Conservation (phyloP, 2,113 vertebrate species). For the Grus americana region DNA sequence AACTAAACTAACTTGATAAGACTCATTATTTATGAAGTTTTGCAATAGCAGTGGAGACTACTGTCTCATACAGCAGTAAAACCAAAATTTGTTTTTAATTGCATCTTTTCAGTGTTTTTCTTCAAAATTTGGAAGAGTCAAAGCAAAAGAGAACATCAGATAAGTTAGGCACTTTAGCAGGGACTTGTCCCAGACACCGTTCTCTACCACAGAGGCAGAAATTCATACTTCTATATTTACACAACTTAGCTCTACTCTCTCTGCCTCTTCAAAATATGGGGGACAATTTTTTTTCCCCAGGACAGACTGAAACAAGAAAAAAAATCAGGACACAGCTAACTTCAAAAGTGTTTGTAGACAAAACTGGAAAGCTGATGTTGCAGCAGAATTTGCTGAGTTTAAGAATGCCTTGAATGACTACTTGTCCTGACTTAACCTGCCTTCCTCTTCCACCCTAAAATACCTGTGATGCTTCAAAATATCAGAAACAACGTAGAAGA, state of each 20-base stretch:
- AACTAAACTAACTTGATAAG: not conserved
- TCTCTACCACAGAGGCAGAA: not conserved
- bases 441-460: not conserved
- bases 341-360: not conserved
- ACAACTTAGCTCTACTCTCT: not conserved
- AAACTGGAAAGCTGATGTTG: not conserved
- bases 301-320: not conserved
- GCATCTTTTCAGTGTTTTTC: not conserved
- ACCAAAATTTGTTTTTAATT: not conserved
- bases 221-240: not conserved
- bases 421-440: not conserved
- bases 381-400: not conserved
- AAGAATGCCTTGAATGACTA: not conserved
- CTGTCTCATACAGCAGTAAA: not conserved
- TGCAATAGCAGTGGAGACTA: not conserved
- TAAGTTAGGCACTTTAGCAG: not conserved
- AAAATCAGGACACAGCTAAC: not conserved
- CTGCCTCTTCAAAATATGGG: not conserved
- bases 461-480: not conserved
- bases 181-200: not conserved
- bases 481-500: not conserved
- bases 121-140: not conserved
- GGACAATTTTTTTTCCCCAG: rapidly evolving
- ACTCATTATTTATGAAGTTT: not conserved
- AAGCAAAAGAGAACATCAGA: not conserved